Conservation (phyloP, 2,113 vertebrate species). For the Delphinapterus leucas region DNA sequence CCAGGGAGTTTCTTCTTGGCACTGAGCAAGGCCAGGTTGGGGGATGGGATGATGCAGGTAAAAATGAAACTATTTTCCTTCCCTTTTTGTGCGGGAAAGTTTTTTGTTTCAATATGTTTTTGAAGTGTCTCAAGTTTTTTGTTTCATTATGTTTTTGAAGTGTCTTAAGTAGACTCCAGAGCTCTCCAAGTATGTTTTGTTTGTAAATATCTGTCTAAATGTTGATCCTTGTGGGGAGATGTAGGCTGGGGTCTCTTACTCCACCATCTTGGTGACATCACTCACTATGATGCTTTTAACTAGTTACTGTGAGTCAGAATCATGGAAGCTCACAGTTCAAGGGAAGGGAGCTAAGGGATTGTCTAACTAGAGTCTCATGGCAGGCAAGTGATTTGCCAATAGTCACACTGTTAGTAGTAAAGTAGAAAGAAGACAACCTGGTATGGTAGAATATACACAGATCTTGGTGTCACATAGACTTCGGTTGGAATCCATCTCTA, state of each 20-base stretch:
- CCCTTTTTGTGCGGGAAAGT: background rate
- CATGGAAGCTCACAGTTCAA: background rate
- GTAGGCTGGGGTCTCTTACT: background rate
- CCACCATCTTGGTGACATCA: background rate
- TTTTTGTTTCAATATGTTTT: background rate
- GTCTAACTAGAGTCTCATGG: background rate
- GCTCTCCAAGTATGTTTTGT: background rate
- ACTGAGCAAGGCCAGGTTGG: background rate
- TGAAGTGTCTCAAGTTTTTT: background rate
- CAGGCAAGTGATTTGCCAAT: background rate
- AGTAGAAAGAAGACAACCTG: background rate
- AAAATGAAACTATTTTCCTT: background rate
- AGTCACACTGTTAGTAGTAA: background rate
- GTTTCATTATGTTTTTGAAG: background rate
- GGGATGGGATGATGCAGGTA: background rate
- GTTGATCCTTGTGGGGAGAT: background rate
- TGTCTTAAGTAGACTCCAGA: background rate
- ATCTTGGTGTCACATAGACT: background rate
- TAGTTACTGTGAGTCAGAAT: background rate
- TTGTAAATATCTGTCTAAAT: background rate
- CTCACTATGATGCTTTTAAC: background rate
- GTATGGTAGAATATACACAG: background rate
- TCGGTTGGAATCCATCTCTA: background rate
- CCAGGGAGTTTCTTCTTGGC: too few species aligned
- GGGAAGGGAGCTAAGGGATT: background rate